These are phyloP conservation scores for Hephaestus fuliginosus DNA, from an alignment of 2,797 vertebrate genomes.

Conservation along the genomic window DNA sequence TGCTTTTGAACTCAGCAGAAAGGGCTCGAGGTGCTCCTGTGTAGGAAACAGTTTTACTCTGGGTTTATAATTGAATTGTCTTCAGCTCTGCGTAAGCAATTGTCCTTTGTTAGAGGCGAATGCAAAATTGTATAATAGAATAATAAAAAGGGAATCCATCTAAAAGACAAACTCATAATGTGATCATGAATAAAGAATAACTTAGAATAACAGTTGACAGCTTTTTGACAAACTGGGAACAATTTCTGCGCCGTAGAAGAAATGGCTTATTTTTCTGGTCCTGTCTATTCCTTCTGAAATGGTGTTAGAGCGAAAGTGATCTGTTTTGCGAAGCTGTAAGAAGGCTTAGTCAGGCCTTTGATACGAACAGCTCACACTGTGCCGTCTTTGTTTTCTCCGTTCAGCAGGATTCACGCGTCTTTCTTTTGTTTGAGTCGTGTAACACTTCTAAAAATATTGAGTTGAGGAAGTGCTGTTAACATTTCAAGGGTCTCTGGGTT, in stretches of 20 bases:
- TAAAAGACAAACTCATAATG: conserved; percentile 8
- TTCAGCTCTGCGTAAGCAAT: not conserved
- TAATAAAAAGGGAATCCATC: not conserved
- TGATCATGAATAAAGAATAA: conserved; percentile 12
- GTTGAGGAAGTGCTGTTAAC: conserved; percentile 33
- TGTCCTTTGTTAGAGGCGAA: conserved; percentile 10
- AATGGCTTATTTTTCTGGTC: not conserved
- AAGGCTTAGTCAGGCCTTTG: conserved; percentile 33
- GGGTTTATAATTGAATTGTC: conserved; percentile 24
- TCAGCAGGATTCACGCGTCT: conserved; percentile 30
- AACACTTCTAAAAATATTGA: conserved; percentile 55
- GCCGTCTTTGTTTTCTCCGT: conserved; percentile 52
- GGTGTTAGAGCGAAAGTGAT: conserved; percentile 32
- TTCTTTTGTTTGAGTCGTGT: conserved; percentile 49
- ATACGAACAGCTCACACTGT: conserved; percentile 36
- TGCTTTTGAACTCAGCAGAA: conserved; percentile 30
- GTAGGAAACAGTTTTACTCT: conserved; percentile 36
- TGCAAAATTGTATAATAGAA: not conserved
- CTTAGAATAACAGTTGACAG: not conserved
- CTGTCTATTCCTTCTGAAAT: conserved; percentile 29
- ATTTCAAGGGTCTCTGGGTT: conserved; percentile 5
- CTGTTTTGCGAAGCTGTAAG: conserved; percentile 11
- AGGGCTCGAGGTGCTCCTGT: not conserved
- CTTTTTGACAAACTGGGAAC: conserved; percentile 19
- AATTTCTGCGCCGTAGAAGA: not conserved